These are phyloP conservation scores for Seriola dumerili DNA, from an alignment of 2,113 vertebrate species.

Conservation along the genomic window DNA sequence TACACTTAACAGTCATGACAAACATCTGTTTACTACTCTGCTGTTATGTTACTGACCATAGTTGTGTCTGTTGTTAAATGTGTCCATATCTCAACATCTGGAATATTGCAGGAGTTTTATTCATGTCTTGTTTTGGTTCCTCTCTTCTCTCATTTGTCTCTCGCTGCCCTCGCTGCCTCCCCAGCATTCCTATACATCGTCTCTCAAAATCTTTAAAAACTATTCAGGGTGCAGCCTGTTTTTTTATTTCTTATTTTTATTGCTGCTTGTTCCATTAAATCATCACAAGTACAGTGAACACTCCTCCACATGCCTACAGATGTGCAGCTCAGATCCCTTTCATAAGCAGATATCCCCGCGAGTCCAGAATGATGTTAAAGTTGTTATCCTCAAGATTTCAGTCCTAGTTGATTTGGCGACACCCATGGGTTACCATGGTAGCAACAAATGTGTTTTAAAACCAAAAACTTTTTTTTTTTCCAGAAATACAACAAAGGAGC, in stretches of 20 bases:
- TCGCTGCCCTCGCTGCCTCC: background rate
- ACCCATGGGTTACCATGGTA: background rate
- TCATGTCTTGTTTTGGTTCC: slow-evolving; percentile 11
- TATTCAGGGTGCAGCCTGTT: slow-evolving; percentile 1
- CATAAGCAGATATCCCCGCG: background rate
- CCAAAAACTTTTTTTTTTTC: background rate
- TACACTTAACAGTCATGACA: background rate
- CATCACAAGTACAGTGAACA: slow-evolving; percentile 29
- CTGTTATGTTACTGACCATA: slow-evolving; percentile 5
- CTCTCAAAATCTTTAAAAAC: background rate
- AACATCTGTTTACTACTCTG: slow-evolving; percentile 16
- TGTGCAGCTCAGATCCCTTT: slow-evolving; percentile 57
- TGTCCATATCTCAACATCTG: slow-evolving; percentile 34
- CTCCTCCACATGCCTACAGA: slow-evolving; percentile 43
- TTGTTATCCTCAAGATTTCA: slow-evolving; percentile 1
- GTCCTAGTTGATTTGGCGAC: background rate
- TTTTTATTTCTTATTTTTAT: slow-evolving; percentile 3
- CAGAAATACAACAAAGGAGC: background rate
- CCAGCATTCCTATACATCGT: slow-evolving; percentile 20
- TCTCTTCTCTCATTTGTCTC: slow-evolving; percentile 17
- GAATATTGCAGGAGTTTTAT: slow-evolving; percentile 15
- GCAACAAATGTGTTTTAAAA: background rate
- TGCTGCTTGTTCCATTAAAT: slow-evolving; percentile 42
- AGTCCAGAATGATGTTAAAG: background rate
- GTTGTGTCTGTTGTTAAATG: slow-evolving; percentile 4